Evolutionary conservation across 2,113 vertebrate genomes (phyloP), one percentile per base, ranked within the genome.

Genomic region (Megaceryle torquata): DNA sequence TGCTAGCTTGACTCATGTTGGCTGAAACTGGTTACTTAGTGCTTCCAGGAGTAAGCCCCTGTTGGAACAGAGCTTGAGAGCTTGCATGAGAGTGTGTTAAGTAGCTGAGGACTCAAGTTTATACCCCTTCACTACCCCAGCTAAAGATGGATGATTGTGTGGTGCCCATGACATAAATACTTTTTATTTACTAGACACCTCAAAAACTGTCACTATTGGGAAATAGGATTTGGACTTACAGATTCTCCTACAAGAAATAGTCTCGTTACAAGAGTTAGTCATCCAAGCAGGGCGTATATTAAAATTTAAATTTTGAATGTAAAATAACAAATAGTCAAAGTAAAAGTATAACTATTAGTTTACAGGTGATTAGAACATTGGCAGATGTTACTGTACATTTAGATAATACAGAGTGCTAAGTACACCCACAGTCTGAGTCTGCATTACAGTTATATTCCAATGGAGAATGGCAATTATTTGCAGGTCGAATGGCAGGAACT

Each of bases 401-500:
- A 86, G n/a, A 31, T 65, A 60, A 68, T 12, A 25, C 28, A 60
- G 11, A 61, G 11, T 61, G 33, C n/a, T 37, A 88, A 28, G 26
- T 46, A 21, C 21, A 70, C 28, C 10, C 56, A 41, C 16, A 86
- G 1, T 57, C 70, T 74, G 46, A 65, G 43, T 82, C 60, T 95
- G 39, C 50, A 37, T 95, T 95, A 33, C 56, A 74, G 65, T 92
- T 95, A 41, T 11, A 41, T 41, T 41, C 39, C 39, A 41, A 41
- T 41, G 39, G 39, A 41, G 39, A 41, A 41, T 41, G 39, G 39
- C 39, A 41, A 41, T 41, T 41, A 41, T 95, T 95, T 97, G 84
- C 48, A 93, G 94, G 74, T 96, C 80, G 96, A 85, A 93, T 77
- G 81, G 81, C 81, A 75, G 86, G 75, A 96, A 90, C 77, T 59